Base-by-base conservation (phyloP, 1,140 invertebrate genomes). In the Diuraphis noxia region DNA sequence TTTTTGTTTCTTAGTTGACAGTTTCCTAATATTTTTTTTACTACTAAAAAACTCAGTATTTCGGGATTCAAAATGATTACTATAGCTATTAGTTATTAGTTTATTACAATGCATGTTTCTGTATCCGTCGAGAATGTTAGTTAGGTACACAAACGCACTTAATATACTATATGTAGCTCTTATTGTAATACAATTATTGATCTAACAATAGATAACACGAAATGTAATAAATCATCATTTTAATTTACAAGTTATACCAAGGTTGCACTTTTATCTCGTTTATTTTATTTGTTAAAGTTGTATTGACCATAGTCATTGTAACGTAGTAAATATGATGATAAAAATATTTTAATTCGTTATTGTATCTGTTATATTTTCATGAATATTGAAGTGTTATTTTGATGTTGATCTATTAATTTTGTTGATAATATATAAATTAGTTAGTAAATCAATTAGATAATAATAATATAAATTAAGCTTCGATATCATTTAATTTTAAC, bases 161-260 rank as follows among this genome's bases (percentile, higher is more conserved):
- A 41, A 84, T n/a, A 41, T 84, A n/a, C 13, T 84, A 1, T 84
- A 30, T 41, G 25, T 2, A 85, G 36, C 36, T 23, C 10, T 86
- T 43, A n/a, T 10, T 86, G 49, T 49, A 49, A 52, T 21, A 25
- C 52, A 86, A 38, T 86, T 86, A 36, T 30, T 0, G 19, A n/a
- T 86, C 43, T 86, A 49, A 86, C n/a, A 86, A 49, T 86, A 49
- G n/a, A 86, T 43, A 84, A 23, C 9, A 38, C 34, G 23, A 23
- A 34, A 34, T 86, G 0, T 38, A 86, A 86, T 86, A 86, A 86
- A 52, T 86, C 46, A 52, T 86, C 34, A 36, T 52, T 38, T 86
- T 25, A 25, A 49, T 36, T 86, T 38, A 36, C 21, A 36, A 52
- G 34, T 52, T 49, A 25, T 30, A 85, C 21, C 43, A 85, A 49